Conservation (phyloP, 2,113 vertebrate genomes). For the Pelobates fuscus region DNA sequence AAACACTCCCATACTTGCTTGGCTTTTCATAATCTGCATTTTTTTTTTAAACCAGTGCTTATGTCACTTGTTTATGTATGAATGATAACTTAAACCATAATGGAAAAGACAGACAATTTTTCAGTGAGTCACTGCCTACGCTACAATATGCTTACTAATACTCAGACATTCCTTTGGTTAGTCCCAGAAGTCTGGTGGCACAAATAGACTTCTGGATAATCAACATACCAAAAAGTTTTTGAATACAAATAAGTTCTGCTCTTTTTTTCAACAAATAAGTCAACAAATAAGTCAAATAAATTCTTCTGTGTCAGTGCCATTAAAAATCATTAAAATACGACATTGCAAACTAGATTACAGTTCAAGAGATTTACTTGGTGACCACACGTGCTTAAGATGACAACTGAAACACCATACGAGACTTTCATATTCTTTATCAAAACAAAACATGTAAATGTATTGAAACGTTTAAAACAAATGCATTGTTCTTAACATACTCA, state of each 20-base stretch:
- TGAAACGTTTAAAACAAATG: not conserved
- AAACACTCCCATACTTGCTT: no score
- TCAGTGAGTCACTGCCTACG: not conserved
- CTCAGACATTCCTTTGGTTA: conserved; percentile 1
- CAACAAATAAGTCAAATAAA: conserved; percentile 1
- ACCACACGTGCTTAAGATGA: conserved; percentile 18
- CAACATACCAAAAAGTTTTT: conserved; percentile 11
- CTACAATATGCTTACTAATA: not conserved
- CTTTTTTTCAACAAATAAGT: not conserved
- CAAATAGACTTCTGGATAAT: not conserved
- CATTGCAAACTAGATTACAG: conserved; percentile 3
- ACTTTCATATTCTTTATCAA: conserved; percentile 11
- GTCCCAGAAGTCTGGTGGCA: conserved; percentile 6
- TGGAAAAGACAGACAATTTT: not conserved
- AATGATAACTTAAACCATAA: not conserved
- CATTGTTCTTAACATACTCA: not conserved
- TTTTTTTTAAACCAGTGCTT: no score
- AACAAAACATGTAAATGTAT: conserved; percentile 14
- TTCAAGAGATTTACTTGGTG: not conserved
- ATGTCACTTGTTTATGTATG: no score
- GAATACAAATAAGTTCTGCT: not conserved
- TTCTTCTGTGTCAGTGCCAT: not conserved
- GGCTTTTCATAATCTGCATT: no score
- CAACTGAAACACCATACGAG: not conserved
- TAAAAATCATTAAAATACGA: not conserved